Evolutionary conservation across 1,140 invertebrate genomes (phyloP).

Genomic region (Brachionus rubens): DNA sequence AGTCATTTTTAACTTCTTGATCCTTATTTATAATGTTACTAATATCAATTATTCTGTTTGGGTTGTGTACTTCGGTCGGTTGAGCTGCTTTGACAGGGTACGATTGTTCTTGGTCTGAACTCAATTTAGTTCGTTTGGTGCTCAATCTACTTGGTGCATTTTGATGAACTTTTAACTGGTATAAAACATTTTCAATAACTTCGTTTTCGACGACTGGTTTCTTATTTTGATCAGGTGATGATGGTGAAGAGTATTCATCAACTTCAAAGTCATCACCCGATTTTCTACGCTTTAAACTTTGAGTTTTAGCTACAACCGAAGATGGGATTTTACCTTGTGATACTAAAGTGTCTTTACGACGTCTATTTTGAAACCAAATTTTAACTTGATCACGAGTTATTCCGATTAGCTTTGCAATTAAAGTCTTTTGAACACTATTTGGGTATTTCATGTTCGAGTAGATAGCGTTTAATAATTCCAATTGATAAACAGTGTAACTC

Average conservation of each 20-base stretch:
- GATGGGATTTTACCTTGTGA: slow-evolving; percentile 42
- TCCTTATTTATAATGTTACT: slow-evolving; percentile 13
- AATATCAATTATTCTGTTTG: slow-evolving; percentile 14
- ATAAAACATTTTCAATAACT: slow-evolving; percentile 36
- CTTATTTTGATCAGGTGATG: slow-evolving; percentile 31
- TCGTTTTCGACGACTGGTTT: slow-evolving; percentile 31
- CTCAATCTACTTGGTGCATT: slow-evolving; percentile 46
- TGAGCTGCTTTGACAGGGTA: not conserved
- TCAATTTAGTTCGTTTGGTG: slow-evolving; percentile 44
- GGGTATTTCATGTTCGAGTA: slow-evolving; percentile 55
- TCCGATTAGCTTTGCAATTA: slow-evolving; percentile 57
- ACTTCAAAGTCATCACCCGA: not conserved
- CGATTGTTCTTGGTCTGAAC: not conserved
- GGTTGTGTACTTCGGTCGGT: not conserved
- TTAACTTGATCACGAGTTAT: slow-evolving; percentile 59
- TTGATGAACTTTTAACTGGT: slow-evolving; percentile 39
- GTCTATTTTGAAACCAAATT: slow-evolving; percentile 50
- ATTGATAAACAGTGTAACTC: slow-evolving; percentile 54
- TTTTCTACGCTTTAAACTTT: slow-evolving; percentile 9
- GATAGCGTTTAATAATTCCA: slow-evolving; percentile 56
- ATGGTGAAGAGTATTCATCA: not conserved
- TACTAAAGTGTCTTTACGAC: slow-evolving; percentile 43
- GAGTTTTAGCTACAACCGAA: slow-evolving; percentile 14
- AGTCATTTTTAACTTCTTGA: not conserved
- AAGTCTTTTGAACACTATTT: slow-evolving; percentile 58